Conservation (phyloP, 2,113 vertebrate species). For the Pipa parva region DNA sequence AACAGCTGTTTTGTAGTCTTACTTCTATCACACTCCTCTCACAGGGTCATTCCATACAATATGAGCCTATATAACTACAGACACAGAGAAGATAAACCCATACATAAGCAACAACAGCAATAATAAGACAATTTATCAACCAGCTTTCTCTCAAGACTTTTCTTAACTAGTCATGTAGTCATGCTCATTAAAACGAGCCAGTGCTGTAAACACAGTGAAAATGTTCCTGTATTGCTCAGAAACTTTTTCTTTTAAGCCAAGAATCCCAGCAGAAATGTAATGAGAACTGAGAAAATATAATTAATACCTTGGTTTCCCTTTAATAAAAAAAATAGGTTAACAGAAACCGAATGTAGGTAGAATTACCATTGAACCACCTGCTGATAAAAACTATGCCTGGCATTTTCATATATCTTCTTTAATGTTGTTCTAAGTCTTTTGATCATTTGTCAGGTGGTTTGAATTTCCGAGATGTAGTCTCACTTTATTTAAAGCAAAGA, state of each 20-base stretch:
- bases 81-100: too few relatives aligned
- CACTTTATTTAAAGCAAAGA: neutral
- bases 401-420: neutral
- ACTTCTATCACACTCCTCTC: too few relatives aligned
- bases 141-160: too few relatives aligned
- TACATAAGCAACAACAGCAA: too few relatives aligned
- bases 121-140: too few relatives aligned
- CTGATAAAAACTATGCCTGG: neutral
- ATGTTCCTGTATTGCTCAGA: neutral
- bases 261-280: neutral
- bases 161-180: neutral
- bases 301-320: neutral
- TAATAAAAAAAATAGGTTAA: slow-evolving; percentile 22
- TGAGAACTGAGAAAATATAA: neutral
- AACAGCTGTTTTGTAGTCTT: too few relatives aligned
- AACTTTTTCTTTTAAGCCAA: neutral
- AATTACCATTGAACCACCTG: slow-evolving; percentile 24
- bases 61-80: too few relatives aligned
- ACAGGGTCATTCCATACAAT: too few relatives aligned
- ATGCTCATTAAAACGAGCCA: neutral
- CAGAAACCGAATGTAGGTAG: slow-evolving; percentile 25
- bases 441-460: neutral
- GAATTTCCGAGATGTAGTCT: too few relatives aligned
- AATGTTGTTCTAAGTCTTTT: neutral
- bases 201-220: neutral